These are phyloP conservation scores for Tetramorium parvispinum DNA, from an alignment of 1,140 invertebrate species.

Conservation along the genomic window DNA sequence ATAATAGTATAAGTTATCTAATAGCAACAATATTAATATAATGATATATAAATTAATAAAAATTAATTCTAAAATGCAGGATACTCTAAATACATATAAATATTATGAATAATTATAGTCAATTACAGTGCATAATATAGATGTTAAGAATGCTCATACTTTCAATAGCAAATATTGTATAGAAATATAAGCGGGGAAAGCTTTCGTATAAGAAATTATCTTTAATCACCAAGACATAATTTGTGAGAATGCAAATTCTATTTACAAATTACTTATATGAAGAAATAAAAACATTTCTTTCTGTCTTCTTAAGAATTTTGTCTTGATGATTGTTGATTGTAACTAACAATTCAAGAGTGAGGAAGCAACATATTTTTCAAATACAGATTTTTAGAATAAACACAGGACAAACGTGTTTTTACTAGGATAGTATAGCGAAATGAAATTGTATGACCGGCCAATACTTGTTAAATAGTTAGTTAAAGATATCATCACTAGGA, in stretches of 20 bases:
- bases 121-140: slow-evolving; percentile 37
- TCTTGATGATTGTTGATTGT: slow-evolving; percentile 25
- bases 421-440: slow-evolving; percentile 6
- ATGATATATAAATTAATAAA: slow-evolving; percentile 16
- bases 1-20: slow-evolving; percentile 35
- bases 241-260: slow-evolving; percentile 15
- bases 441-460: slow-evolving; percentile 20
- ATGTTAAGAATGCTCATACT: slow-evolving; percentile 24
- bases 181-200: slow-evolving; percentile 2
- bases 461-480: slow-evolving; percentile 34
- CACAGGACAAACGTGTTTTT: slow-evolving; percentile 13
- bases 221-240: slow-evolving; percentile 37
- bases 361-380: slow-evolving; percentile 50
- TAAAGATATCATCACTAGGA: slow-evolving; percentile 26
- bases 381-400: slow-evolving; percentile 34
- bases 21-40: not conserved
- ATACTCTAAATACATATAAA: slow-evolving; percentile 21
- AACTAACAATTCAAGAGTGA: slow-evolving; percentile 21
- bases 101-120: slow-evolving; percentile 56
- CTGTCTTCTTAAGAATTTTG: slow-evolving; percentile 1
- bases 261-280: slow-evolving; percentile 13
- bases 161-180: not conserved
- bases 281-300: slow-evolving; percentile 20
- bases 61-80: slow-evolving; percentile 28
- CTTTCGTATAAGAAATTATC: slow-evolving; percentile 26